These are phyloP conservation scores for Temnothorax nylanderi DNA, from an alignment of 1,140 invertebrate genomes.

Conservation along the genomic window DNA sequence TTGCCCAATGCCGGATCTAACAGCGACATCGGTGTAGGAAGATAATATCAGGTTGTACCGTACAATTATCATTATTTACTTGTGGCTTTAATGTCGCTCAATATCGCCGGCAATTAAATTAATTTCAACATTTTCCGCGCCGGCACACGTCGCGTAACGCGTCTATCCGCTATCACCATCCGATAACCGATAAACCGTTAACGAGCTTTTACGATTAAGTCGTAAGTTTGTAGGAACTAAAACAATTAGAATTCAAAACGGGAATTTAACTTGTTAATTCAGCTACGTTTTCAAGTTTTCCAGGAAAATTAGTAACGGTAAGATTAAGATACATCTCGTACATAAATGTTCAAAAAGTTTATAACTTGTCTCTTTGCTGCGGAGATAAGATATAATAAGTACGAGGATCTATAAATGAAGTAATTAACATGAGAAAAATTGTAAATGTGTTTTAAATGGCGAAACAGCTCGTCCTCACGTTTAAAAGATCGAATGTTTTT, in stretches of 20 bases:
- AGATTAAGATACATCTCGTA: neutral
- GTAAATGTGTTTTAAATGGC: neutral
- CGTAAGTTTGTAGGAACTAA: neutral
- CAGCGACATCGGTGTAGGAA: slow-evolving; percentile 67
- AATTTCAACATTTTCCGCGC: slow-evolving; percentile 45
- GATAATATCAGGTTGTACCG: slow-evolving; percentile 60
- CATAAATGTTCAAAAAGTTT: neutral
- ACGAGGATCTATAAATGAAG: neutral
- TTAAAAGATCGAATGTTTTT: neutral
- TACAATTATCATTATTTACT: slow-evolving; percentile 68
- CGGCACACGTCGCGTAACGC: neutral
- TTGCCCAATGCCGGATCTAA: slow-evolving; percentile 73
- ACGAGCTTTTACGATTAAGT: neutral
- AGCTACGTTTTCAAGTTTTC: neutral
- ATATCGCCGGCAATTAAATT: slow-evolving; percentile 52
- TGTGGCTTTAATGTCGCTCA: slow-evolving; percentile 52
- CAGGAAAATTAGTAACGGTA: neutral
- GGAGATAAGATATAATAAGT: neutral
- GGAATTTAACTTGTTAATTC: neutral
- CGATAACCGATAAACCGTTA: neutral
- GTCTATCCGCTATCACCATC: neutral
- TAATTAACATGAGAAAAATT: neutral
- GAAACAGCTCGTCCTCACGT: neutral
- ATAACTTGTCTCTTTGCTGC: neutral
- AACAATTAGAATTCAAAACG: neutral